Evolutionary conservation across 2,113 vertebrate species (phyloP), one percentile per base, ranked within the genome.

Genomic region (Leucopsar rothschildi): DNA sequence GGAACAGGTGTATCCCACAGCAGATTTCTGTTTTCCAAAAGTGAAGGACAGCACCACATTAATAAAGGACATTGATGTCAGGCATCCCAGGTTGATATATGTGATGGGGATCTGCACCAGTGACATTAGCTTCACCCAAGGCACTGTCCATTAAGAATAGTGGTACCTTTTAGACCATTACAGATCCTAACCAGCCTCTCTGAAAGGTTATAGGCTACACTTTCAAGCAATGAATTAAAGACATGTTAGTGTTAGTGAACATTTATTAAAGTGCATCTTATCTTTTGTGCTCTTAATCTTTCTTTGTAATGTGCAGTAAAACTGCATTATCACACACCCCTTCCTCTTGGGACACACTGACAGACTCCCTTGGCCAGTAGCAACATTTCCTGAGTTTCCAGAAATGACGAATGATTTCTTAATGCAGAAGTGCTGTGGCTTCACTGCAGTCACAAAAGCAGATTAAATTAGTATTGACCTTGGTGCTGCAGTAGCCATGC

Each of bases 391-490:
- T n/a, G 88, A 90, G 72, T 88, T 95, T 96, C 80, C 82, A 94
- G 92, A 95, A 94, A 96, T 95, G 92, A 97, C 11, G 11, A 88
- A 92, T 93, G 86, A 78, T 93, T 94, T 88, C 82, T 96, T 95
- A 94, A 95, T 91, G 92, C 86, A 95, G 80, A 78, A 94, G 80
- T 78, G 77, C 86, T 3, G 13, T 78, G 69, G 80, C 83, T 94
- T 92, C 57, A 81, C 92, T 97, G 96, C 94, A 97, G 92, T 93
- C 88, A 90, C 91, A 88, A 83, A 92, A 93, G 86, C 68, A 93
- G 86, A 97, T 97, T 95, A 84, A 97, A 97, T 97, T 97, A 96
- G 91, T 93, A 96, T 97, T 95, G 96, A 96, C 95, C 94, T 94
- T 92, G 11, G 10, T 92, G 59, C 91, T 90, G 96, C 96, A 91